Percentiles rank a stretch among this genome's conserved stretches.
Conservation (phyloP, 35 echinoderm and acorn worm genomes). For the Ophioderma brevispina region DNA sequence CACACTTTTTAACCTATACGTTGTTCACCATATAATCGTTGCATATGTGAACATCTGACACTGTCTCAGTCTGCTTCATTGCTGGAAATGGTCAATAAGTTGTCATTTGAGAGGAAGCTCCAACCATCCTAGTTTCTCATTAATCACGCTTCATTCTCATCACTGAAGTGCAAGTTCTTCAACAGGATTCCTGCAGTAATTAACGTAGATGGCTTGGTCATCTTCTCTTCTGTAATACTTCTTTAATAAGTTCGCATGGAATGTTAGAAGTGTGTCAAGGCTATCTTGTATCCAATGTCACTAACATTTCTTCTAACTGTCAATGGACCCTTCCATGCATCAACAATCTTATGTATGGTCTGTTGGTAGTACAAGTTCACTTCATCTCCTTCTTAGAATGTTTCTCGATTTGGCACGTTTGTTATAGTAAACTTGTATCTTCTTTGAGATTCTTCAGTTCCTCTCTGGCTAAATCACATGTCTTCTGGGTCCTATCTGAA, state of each 20-base stretch:
- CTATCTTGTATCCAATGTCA: slow-evolving; percentile 34
- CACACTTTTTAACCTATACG: not conserved
- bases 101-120: not conserved
- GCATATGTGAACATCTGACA: slow-evolving; percentile 14
- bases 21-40: not conserved
- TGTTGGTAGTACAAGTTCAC: slow-evolving; percentile 53
- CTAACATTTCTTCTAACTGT: slow-evolving; percentile 5
- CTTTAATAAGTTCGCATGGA: slow-evolving; percentile 55
- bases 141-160: not conserved
- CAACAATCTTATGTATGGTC: slow-evolving; percentile 35
- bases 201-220: not conserved
- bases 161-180: not conserved
- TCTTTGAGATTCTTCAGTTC: slow-evolving; percentile 19
- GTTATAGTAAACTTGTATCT: slow-evolving; percentile 55
- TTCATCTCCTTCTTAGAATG: slow-evolving; percentile 30
- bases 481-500: slow-evolving; percentile 39
- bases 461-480: slow-evolving; percentile 53
- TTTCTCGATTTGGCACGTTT: not conserved
- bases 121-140: not conserved
- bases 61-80: not conserved
- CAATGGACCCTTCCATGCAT: slow-evolving; percentile 69
- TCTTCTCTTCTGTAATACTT: slow-evolving; percentile 26
- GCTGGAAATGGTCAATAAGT: not conserved
- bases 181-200: not conserved
- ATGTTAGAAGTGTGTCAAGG: slow-evolving; percentile 7